Percentiles rank a stretch among this genome's conserved stretches.
Evolutionary conservation across 1,140 invertebrate species (phyloP).

Genomic region (Solenopsis fugax): DNA sequence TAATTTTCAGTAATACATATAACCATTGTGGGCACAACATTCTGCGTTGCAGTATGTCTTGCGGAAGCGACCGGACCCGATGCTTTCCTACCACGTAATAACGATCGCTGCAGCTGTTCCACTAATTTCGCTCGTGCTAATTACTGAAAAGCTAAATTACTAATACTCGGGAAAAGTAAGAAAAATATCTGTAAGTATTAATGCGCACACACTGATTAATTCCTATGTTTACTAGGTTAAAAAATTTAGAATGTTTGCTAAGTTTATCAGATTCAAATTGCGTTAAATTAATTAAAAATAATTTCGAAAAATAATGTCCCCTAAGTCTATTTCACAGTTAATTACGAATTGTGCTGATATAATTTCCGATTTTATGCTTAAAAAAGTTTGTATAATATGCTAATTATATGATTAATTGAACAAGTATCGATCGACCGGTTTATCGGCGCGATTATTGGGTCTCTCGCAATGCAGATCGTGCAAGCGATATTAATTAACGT

Average conservation of each 20-base stretch:
- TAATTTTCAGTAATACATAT: conserved; percentile 25
- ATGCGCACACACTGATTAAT: conserved; percentile 2
- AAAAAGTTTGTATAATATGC: neutral
- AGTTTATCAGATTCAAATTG: neutral
- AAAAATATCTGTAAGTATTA: conserved; percentile 35
- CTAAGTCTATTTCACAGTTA: neutral
- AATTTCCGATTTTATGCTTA: neutral
- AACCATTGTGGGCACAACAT: neutral
- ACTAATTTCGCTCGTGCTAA: conserved; percentile 61
- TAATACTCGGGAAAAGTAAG: conserved; percentile 33
- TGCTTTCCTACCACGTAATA: neutral
- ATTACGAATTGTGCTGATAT: conserved; percentile 1
- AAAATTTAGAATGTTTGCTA: too few relatives aligned
- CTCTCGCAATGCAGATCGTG: conserved; percentile 12
- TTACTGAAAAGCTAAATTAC: conserved; percentile 50
- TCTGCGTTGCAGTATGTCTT: conserved; percentile 31
- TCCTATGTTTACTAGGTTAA: neutral
- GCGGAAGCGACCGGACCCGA: neutral
- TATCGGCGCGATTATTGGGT: neutral
- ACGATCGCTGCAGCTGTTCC: conserved; percentile 55
- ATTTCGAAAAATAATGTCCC: neutral
- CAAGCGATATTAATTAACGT: conserved; percentile 63
- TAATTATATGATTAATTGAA: conserved; percentile 45
- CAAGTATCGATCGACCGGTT: conserved; percentile 20
- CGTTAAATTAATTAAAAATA: neutral